Percentiles rank a stretch among this genome's conserved stretches.
These are phyloP conservation scores for Lepidurus couesii DNA, from an alignment of 1,140 invertebrate species.

Conservation along the genomic window DNA sequence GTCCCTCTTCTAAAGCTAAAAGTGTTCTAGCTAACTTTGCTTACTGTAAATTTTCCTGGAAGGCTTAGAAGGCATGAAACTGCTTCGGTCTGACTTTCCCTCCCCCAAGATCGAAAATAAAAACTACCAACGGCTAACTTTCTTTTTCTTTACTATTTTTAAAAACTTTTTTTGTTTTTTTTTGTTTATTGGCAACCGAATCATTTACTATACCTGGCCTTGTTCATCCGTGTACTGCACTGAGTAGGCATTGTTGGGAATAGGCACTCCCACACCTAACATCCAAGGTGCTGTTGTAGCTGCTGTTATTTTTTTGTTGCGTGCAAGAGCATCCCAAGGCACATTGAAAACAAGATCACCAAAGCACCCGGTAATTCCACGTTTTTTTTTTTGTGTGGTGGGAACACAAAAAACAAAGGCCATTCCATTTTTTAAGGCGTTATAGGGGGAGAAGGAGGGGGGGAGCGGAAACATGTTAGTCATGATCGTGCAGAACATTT, in stretches of 20 bases:
- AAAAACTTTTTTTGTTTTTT: too few species aligned
- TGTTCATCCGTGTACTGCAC: slow-evolving; percentile 77
- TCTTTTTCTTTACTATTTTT: too few species aligned
- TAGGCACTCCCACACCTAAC: slow-evolving; percentile 13
- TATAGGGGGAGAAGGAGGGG: neutral
- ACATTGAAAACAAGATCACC: neutral
- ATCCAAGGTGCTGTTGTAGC: slow-evolving; percentile 17
- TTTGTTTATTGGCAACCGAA: too few species aligned
- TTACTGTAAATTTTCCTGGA: too few species aligned
- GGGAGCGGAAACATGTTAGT: neutral
- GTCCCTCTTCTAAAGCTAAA: too few species aligned
- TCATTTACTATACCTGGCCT: slow-evolving; percentile 70
- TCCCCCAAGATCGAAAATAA: too few species aligned
- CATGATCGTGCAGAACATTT: slow-evolving; percentile 2
- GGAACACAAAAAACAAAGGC: neutral
- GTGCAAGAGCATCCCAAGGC: slow-evolving; percentile 25
- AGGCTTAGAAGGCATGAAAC: too few species aligned
- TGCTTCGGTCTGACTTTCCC: too few species aligned
- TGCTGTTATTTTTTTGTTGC: slow-evolving; percentile 12
- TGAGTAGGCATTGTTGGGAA: slow-evolving; percentile 18
- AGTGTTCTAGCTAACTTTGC: too few species aligned
- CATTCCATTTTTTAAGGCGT: slow-evolving; percentile 3
- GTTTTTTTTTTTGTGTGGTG: neutral
- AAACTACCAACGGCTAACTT: too few species aligned
- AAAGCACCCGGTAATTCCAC: neutral